Evolutionary conservation across 35 echinoderm and acorn worm genomes (phyloP).

Genomic region (Eucidaris tribuloides): DNA sequence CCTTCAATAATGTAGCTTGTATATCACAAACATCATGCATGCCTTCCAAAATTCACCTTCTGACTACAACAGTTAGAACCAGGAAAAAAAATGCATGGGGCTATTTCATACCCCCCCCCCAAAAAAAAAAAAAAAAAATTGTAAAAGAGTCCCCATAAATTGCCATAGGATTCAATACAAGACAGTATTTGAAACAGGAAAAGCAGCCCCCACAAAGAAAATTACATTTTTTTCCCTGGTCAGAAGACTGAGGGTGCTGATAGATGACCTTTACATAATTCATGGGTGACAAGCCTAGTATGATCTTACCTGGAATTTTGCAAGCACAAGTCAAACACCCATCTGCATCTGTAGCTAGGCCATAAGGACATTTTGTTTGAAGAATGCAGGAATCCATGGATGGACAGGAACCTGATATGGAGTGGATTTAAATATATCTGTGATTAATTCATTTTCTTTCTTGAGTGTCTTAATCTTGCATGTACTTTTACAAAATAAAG

Average conservation of each 20-base stretch:
- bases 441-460: too few relatives aligned
- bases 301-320: conserved; percentile 36
- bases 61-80: too few relatives aligned
- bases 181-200: background rate
- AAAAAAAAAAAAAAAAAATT: background rate
- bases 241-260: background rate
- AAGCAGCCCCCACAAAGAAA: background rate
- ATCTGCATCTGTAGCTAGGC: conserved; percentile 27
- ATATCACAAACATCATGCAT: too few relatives aligned
- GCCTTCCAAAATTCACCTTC: too few relatives aligned
- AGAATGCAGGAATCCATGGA: background rate
- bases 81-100: too few relatives aligned
- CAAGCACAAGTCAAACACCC: conserved; percentile 24
- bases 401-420: background rate
- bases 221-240: background rate
- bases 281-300: background rate
- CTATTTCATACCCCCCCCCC: too few relatives aligned
- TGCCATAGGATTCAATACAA: background rate
- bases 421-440: background rate
- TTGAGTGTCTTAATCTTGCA: background rate
- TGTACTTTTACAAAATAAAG: background rate
- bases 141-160: background rate
- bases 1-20: too few relatives aligned
- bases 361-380: conserved; percentile 16
- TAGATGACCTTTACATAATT: background rate